Evolutionary conservation across 2,888 invertebrate genomes (phyloP).

Genomic region (Rhyacophila evoluta): DNA sequence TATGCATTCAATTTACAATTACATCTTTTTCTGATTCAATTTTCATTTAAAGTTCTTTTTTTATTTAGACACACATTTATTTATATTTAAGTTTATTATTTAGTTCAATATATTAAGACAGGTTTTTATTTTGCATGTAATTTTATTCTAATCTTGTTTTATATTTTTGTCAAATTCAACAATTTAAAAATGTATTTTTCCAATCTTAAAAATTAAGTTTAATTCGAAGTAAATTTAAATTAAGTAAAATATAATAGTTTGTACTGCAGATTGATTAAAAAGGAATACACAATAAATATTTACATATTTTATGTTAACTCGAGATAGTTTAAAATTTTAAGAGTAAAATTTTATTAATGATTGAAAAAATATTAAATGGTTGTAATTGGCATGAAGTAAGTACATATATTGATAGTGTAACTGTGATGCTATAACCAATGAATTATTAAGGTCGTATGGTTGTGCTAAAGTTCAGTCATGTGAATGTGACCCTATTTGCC

Average conservation of each 20-base stretch:
- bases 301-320: too few species aligned
- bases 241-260: too few species aligned
- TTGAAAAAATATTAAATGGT: not conserved
- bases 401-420: not conserved
- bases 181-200: not conserved
- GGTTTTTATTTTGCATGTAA: constrained; percentile 24
- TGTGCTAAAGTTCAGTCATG: too few species aligned
- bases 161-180: not conserved
- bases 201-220: too few species aligned
- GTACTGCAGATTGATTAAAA: too few species aligned
- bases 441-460: not conserved
- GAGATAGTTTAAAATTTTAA: too few species aligned
- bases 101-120: not conserved
- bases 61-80: too few species aligned
- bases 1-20: not conserved
- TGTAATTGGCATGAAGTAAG: not conserved
- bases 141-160: not conserved
- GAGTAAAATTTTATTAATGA: too few species aligned
- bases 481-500: too few species aligned
- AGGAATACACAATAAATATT: too few species aligned
- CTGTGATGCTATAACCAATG: not conserved
- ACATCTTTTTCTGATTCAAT: not conserved
- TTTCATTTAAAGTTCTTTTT: too few species aligned
- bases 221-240: too few species aligned
- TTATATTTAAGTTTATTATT: not conserved